phyloP scores from a whole-genome alignment of 2,888 invertebrate species.

The Didymodactylos carnosus region DNA sequence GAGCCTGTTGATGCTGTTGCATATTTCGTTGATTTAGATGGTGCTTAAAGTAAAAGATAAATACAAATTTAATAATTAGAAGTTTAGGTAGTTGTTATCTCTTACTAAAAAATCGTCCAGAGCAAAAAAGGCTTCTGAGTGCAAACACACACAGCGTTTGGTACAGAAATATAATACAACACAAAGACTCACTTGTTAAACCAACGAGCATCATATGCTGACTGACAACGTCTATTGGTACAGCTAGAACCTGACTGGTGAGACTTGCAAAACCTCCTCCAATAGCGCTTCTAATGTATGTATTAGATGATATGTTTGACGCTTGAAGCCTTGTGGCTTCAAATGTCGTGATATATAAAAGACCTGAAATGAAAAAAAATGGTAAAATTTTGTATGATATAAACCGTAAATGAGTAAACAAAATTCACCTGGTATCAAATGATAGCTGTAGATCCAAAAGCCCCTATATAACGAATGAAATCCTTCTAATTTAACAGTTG shows the following conservation, averaged over 20 bases:
- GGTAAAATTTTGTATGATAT: background rate
- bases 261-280: slow-evolving; percentile 75
- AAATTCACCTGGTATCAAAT: background rate
- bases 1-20: background rate
- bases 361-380: background rate
- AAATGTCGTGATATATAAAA: background rate
- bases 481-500: background rate
- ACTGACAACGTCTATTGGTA: slow-evolving; percentile 83
- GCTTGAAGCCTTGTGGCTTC: background rate
- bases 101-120: too few relatives aligned
- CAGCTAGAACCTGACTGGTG: slow-evolving; percentile 78
- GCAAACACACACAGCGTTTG: too few relatives aligned
- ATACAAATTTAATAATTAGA: too few relatives aligned
- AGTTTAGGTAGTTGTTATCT: too few relatives aligned
- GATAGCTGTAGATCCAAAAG: background rate
- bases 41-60: too few relatives aligned
- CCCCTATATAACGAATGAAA: background rate
- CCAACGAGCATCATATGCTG: slow-evolving; percentile 89
- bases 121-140: too few relatives aligned
- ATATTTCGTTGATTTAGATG: background rate
- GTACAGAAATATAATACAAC: too few relatives aligned
- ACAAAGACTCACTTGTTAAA: too few relatives aligned
- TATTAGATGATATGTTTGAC: background rate
- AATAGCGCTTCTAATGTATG: slow-evolving; percentile 47
- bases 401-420: background rate